Evolutionary conservation across 2,797 vertebrate species (phyloP).

Genomic region (Neopelma chrysocephalum): DNA sequence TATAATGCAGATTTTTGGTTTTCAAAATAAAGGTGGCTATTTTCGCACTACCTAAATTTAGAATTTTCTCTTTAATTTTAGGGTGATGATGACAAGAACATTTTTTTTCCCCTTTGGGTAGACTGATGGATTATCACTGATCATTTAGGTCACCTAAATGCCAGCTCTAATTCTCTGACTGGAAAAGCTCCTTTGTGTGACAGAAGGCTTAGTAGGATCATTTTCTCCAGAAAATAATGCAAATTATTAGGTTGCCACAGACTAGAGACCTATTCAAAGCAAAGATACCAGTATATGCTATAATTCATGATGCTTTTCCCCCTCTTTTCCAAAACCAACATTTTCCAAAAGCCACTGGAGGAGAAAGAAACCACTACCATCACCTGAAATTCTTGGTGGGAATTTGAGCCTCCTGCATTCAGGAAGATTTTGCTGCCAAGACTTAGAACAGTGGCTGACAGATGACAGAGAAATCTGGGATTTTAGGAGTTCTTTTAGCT

Average conservation of each 20-base stretch:
- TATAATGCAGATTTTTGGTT: neutral
- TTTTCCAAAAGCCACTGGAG: neutral
- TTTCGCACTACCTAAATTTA: neutral
- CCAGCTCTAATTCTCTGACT: neutral
- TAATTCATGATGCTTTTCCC: neutral
- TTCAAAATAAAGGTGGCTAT: neutral
- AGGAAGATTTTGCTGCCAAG: neutral
- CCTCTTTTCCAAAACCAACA: neutral
- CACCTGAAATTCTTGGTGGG: neutral
- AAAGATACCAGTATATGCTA: neutral
- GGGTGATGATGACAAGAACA: neutral
- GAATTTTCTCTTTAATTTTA: neutral
- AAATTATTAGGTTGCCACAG: neutral
- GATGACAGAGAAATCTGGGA: neutral
- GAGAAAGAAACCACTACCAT: neutral
- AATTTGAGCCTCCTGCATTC: neutral
- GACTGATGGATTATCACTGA: neutral
- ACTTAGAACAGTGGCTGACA: neutral
- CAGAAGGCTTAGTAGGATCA: neutral
- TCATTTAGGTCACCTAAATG: conserved; percentile 59
- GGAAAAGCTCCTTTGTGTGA: neutral
- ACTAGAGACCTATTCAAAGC: neutral
- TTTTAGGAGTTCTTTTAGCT: neutral
- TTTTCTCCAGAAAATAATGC: neutral
- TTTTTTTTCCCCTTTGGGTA: neutral